These are phyloP conservation scores for Lutraria lutraria DNA, from an alignment of 2,888 invertebrate species.

Conservation along the genomic window DNA sequence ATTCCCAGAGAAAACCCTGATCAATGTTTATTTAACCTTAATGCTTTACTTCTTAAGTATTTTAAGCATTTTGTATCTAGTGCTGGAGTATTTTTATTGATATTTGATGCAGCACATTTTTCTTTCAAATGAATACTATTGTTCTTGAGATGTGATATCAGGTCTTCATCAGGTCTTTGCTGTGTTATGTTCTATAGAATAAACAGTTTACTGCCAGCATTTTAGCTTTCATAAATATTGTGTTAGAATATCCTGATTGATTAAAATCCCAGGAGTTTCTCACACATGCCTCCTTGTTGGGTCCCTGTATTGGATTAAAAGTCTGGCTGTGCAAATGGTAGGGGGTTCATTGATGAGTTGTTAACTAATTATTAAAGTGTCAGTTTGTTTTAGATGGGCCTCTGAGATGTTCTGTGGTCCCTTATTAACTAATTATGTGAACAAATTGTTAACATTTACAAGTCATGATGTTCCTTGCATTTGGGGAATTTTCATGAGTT, in stretches of 20 bases:
- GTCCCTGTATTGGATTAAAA: slow-evolving; percentile 14
- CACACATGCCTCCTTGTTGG: not conserved
- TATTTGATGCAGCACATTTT: no score
- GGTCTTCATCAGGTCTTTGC: not conserved
- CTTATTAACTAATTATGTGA: not conserved
- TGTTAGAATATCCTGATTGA: not conserved
- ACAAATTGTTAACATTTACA: slow-evolving; percentile 18
- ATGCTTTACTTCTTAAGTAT: no score
- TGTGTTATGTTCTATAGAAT: not conserved
- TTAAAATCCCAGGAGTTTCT: slow-evolving; percentile 2
- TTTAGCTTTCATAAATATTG: slow-evolving; percentile 5
- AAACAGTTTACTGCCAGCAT: slow-evolving; percentile 10
- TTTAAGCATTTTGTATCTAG: no score
- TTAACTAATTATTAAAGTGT: not conserved
- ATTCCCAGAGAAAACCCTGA: no score
- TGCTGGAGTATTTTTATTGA: no score
- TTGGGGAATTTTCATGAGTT: not conserved
- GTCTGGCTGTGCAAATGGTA: not conserved
- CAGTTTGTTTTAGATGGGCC: not conserved
- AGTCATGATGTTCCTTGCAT: not conserved
- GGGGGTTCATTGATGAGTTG: not conserved
- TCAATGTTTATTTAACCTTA: no score
- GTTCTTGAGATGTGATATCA: not conserved
- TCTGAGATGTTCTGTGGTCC: not conserved
- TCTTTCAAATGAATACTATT: no score